Percentiles rank a stretch among this genome's conserved stretches.
Conservation (phyloP, 1,140 invertebrate genomes). For the Saccostrea echinata region DNA sequence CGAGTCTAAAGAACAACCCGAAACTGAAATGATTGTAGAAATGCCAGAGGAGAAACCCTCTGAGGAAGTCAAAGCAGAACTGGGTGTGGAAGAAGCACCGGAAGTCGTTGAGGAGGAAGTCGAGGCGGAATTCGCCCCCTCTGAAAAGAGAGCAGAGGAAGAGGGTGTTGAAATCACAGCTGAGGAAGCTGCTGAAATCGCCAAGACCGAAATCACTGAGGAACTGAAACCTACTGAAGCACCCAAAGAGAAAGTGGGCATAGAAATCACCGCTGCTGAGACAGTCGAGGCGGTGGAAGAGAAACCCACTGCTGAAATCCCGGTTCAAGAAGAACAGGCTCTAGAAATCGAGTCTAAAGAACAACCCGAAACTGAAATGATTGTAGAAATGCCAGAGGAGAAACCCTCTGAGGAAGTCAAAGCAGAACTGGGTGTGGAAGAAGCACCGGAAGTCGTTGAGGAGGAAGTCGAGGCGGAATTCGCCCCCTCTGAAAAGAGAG, state of each 20-base stretch:
- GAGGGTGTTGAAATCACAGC: background rate
- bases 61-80: background rate
- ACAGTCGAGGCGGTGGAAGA: background rate
- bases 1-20: background rate
- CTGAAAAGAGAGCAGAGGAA: background rate
- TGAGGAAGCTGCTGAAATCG: background rate
- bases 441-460: too few species aligned
- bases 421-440: too few species aligned
- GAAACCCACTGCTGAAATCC: background rate
- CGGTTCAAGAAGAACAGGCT: background rate
- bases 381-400: too few species aligned
- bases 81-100: background rate
- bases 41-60: slow-evolving; percentile 3
- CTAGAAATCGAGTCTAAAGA: too few species aligned
- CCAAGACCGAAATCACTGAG: background rate
- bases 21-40: background rate
- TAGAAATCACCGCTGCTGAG: background rate
- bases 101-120: background rate
- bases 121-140: background rate
- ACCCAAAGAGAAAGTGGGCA: background rate
- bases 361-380: too few species aligned
- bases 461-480: too few species aligned
- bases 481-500: too few species aligned
- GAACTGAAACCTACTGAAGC: background rate
- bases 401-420: too few species aligned